Evolutionary conservation across 2,113 vertebrate species (phyloP).

Genomic region (Rhinogobius similis): DNA sequence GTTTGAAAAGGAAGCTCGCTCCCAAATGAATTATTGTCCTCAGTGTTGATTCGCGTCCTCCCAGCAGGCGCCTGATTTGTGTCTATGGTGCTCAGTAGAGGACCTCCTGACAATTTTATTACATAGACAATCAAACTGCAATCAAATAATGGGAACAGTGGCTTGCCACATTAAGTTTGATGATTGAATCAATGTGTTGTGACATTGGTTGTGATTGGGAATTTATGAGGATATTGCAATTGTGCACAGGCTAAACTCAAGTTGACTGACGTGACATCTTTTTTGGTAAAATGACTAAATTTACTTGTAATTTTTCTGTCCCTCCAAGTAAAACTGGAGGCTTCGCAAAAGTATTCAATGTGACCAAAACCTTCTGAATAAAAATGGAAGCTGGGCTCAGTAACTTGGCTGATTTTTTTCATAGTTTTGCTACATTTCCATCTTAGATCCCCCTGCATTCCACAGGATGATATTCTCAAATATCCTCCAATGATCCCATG

Average conservation of each 20-base stretch:
- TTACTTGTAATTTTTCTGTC: not conserved
- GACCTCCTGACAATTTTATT: constrained; percentile 22
- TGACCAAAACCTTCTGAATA: not conserved
- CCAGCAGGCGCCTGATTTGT: constrained; percentile 25
- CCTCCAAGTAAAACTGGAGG: not conserved
- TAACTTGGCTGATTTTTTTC: not conserved
- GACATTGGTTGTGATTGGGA: constrained; percentile 19
- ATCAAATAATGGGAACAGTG: constrained; percentile 25
- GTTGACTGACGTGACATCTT: not conserved
- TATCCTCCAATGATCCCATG: too few relatives aligned
- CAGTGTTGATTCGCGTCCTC: not conserved
- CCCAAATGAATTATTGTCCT: not conserved
- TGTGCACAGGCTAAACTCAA: not conserved
- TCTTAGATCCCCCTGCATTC: too few relatives aligned
- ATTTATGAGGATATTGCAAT: constrained; percentile 2
- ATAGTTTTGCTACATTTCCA: too few relatives aligned
- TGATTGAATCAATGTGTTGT: constrained; percentile 31
- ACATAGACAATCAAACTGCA: constrained; percentile 27
- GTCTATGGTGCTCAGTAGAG: constrained; percentile 10
- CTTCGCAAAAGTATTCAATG: not conserved
- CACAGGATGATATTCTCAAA: too few relatives aligned
- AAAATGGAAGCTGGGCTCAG: too few relatives aligned
- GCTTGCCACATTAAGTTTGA: constrained; percentile 31
- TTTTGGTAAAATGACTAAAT: not conserved
- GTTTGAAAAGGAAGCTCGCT: not conserved